Conservation (phyloP, 2,797 vertebrate species). For the Anomalospiza imberbis region DNA sequence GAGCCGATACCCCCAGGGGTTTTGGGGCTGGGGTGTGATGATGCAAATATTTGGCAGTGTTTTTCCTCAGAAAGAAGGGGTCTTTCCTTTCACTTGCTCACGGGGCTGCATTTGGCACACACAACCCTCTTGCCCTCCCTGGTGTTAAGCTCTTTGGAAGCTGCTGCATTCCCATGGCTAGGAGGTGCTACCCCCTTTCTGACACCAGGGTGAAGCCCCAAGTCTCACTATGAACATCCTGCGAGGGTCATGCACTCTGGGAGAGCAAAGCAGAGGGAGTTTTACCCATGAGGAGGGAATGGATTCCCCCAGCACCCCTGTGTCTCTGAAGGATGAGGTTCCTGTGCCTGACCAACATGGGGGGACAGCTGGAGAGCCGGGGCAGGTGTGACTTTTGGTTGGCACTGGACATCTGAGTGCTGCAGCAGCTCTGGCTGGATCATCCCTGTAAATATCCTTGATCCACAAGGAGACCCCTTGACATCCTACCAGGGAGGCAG, state of each 20-base stretch:
- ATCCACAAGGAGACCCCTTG: background rate
- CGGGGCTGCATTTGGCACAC: background rate
- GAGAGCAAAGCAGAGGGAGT: background rate
- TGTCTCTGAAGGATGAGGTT: background rate
- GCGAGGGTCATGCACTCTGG: fast-evolving
- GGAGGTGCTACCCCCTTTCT: background rate
- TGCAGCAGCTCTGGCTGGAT: background rate
- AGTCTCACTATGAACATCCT: background rate
- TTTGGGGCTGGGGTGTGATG: background rate
- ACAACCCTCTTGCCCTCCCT: background rate
- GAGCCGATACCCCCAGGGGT: background rate
- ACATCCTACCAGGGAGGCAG: background rate
- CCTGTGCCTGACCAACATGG: fast-evolving
- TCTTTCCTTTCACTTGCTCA: background rate
- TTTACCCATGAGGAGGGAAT: background rate
- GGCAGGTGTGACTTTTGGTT: fast-evolving
- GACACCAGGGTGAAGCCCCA: background rate
- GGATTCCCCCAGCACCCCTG: background rate
- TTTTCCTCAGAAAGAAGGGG: background rate
- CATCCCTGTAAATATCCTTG: background rate
- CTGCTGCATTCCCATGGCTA: background rate
- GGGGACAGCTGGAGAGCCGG: fast-evolving
- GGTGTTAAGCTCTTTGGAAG: background rate
- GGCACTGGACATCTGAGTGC: background rate
- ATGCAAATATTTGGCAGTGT: too few relatives aligned